Base-by-base conservation (phyloP, 2,888 invertebrate species). In the Drosophila leonis region DNA sequence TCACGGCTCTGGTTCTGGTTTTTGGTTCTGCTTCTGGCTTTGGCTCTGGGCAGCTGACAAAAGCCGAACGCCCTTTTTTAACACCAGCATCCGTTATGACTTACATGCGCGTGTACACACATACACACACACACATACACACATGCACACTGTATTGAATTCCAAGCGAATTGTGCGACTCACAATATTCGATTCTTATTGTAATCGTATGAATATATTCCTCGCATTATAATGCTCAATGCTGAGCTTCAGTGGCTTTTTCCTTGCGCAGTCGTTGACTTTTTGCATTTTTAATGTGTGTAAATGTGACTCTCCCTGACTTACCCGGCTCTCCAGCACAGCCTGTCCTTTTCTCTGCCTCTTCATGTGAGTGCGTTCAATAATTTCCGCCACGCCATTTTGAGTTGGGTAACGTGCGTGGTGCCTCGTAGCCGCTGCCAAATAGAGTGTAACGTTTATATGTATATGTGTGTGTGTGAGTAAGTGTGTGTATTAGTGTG, bases 131-230 rank as follows among this genome's bases (percentile, higher is more conserved):
- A 44, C 31, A 29, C n/a, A 48, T 2, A 48, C 0, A 31, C 39
- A n/a, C 42, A 29, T 9, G 37, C 35, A 49, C 31, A 35, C 27
- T 46, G 54, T 57, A 29, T 48, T 70, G 74, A 77, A 59, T 66
- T 66, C 29, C 60, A 67, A 65, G 55, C 65, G 75, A 78, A 78
- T 75, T 75, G 75, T 75, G 65, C 60, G 62, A 68, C 68, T 63
- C 69, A 74, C 75, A 84, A 82, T 78, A 86, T 88, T 84, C 83
- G 86, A 88, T 86, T 86, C 82, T 88, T 80, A 85, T 85, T 88
- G 85, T 88, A 83, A 88, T 88, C 87, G 75, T 64, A 85, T 85
- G 87, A 88, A 88, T 85, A 88, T 82, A 88, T 88, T 88, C 85
- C 66, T 70, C 68, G 76, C 74, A 74, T 88, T 82, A 85, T 84